A percentile compares a stretch with the other conserved stretches of the same genome.
These are phyloP conservation scores for Apteryx mantelli DNA, from an alignment of 2,113 vertebrate genomes.

Conservation along the genomic window DNA sequence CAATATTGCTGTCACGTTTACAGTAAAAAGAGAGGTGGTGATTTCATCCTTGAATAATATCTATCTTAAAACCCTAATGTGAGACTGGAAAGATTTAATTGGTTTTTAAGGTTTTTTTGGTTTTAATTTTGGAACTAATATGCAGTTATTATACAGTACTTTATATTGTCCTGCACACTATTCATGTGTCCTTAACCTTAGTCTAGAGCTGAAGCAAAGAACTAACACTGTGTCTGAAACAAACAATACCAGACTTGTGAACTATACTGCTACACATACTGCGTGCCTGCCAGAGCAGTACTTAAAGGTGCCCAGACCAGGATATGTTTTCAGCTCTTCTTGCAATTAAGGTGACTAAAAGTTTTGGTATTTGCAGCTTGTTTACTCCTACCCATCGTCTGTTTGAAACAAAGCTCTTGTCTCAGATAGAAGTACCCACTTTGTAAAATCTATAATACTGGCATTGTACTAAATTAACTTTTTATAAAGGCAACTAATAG, in stretches of 20 bases:
- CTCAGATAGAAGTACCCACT: rapidly evolving
- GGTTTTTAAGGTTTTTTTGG: background rate
- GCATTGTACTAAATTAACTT: rapidly evolving
- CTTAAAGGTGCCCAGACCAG: rapidly evolving
- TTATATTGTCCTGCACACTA: background rate
- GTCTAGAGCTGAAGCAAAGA: background rate
- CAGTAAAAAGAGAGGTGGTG: background rate
- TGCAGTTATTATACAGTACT: rapidly evolving
- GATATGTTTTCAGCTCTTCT: rapidly evolving
- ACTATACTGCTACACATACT: too few species aligned
- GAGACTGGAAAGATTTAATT: background rate
- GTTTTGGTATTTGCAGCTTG: background rate
- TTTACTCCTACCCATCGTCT: too few species aligned
- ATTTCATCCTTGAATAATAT: background rate
- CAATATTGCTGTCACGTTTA: rapidly evolving
- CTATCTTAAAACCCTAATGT: background rate
- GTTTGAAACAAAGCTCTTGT: background rate
- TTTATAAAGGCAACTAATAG: rapidly evolving
- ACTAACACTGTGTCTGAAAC: rapidly evolving
- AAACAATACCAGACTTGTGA: too few species aligned
- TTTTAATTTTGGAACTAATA: background rate
- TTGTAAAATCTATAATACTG: rapidly evolving
- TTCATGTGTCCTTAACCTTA: background rate
- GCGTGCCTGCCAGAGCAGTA: background rate
- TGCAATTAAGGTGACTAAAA: rapidly evolving